Conservation (phyloP, 2,113 vertebrate species). For the Pygoscelis adeliae region DNA sequence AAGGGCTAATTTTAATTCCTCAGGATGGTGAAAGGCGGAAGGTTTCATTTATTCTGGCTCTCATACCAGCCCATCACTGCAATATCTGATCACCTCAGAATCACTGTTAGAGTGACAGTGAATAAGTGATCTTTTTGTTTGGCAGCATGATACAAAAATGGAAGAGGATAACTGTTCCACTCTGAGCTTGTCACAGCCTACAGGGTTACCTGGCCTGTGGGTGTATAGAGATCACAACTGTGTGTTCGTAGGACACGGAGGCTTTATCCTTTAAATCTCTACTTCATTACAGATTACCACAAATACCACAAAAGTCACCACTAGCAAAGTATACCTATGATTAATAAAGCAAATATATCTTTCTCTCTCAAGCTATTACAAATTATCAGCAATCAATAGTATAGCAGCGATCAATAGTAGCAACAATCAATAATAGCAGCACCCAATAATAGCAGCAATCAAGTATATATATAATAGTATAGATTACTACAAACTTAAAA, state of each 20-base stretch:
- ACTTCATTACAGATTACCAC: not conserved
- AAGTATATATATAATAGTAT: not conserved
- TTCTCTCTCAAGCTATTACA: not conserved
- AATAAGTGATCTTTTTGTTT: not conserved
- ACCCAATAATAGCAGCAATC: not conserved
- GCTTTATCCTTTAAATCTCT: not conserved
- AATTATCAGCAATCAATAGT: not conserved
- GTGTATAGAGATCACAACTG: not conserved
- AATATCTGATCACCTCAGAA: not conserved
- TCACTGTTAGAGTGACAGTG: not conserved
- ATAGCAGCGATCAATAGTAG: not conserved
- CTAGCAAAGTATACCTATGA: not conserved
- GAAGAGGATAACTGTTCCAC: not conserved
- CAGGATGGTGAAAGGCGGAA: not conserved
- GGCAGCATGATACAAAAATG: not conserved
- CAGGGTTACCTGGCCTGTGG: not conserved
- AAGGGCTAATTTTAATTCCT: not conserved
- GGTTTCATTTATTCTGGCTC: not conserved
- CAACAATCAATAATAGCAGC: not conserved
- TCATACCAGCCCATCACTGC: not conserved
- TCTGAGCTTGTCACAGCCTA: not conserved
- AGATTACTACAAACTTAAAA: not conserved
- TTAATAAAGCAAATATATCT: not conserved
- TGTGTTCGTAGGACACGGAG: rapidly evolving
- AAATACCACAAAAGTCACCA: not conserved